Evolutionary conservation across 2,113 vertebrate species (phyloP), one percentile per base, ranked within the genome.

Genomic region (Emydura subglobosa): DNA sequence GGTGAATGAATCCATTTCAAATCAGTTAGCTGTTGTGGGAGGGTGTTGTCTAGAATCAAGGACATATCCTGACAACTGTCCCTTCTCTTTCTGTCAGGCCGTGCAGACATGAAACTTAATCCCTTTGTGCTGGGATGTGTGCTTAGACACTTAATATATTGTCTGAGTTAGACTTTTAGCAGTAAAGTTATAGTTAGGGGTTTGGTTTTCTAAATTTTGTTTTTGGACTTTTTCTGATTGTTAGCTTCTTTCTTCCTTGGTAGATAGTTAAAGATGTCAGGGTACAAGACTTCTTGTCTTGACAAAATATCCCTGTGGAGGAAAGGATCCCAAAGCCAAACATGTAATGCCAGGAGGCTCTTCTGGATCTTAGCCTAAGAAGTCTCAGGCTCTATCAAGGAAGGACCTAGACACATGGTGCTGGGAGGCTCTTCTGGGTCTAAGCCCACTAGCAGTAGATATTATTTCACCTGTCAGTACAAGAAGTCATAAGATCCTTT

Each of bases 1-100:
- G 19, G 19, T 42, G 93, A 95, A 89, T 14, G 72, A 94, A 91
- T 47, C 34, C 2, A 61, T 27, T 87, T 81, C 80, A 88, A 76
- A 61, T 50, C 7, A 92, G 8, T 59, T 49, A 47, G 24, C 72
- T 76, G 24, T 34, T 59, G 47, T 59, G 13, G 83, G 42, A 42
- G 6, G n/a, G 42, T 4, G 65, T 3, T 39, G n/a, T 72, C 79
- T 1, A 44, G 79, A 72, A 51, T 19, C 12, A 31, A 1, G 0
- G 14, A 14, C 83, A 83, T n/a, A 80, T 19, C 5, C 6, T 27
- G 83, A 82, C 90, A 76, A 50, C 17, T 83, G 19, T 5, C 29
- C 6, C 7, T 39, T 21, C 27, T 57, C 17, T 3, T 44, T 72
- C 72, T 78, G 44, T 24, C 2, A 65, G 34, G 25, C 2, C 10